Evolutionary conservation across 2,113 vertebrate genomes (phyloP), one percentile per base, ranked within the genome.

Genomic region (Ophiodon elongatus): DNA sequence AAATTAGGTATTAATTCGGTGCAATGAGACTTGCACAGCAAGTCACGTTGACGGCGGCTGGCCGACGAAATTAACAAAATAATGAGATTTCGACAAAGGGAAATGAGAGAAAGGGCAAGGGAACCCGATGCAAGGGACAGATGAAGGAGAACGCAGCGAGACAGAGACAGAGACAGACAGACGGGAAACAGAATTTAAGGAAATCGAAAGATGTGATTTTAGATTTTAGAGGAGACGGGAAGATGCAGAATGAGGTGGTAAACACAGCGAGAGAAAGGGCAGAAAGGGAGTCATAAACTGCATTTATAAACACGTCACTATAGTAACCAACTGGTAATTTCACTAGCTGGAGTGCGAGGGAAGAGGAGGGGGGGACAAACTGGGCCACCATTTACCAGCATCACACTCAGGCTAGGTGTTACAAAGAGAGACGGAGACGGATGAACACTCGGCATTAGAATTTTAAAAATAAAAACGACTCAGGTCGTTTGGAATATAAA

Each of bases 291-390:
- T 89, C 89, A 88, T 92, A 93, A 93, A 94, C 88, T 78, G 83
- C 93, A 95, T 95, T 94, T 93, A 95, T 93, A 95, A 95, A 95
- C 92, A 93, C 87, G 91, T 95, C 94, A 94, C 95, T 95, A 95
- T 95, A 95, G 95, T 94, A 96, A 95, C 95, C 94, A 88, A 87
- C 83, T 89, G 91, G 92, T 94, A 95, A 95, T 95, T 95, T 95
- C 89, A 89, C 90, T 87, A 87, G 88, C 79, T 50, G 89, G 80
- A 90, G 89, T 14, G 15, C 23, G 43, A 10, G 65, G 73, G 77
- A 54, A 68, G 62, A 47, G 19, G 59, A n/a, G 43, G 27, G 45
- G 27, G 45, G 70, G 59, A 39, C 82, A 89, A 92, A 92, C 88
- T 92, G 91, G 90, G 89, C 79, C 83, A 88, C 83, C 90, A 80